Evolutionary conservation across 2,113 vertebrate genomes (phyloP).

Genomic region (Sigmodon hispidus): DNA sequence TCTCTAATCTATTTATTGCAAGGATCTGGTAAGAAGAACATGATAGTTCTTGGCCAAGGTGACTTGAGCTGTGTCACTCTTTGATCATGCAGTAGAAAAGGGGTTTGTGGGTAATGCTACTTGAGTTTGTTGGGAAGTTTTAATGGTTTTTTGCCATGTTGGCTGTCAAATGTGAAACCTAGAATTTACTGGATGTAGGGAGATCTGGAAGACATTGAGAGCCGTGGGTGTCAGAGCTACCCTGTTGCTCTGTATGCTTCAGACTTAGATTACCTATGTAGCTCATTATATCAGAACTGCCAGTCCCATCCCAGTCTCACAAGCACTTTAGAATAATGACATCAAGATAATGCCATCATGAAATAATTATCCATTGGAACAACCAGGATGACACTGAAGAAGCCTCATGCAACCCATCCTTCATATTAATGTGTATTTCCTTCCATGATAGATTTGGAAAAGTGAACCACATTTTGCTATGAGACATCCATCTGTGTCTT

Average conservation of each 20-base stretch:
- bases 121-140: not conserved
- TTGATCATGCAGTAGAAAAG: not conserved
- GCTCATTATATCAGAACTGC: not conserved
- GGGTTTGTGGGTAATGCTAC: not conserved
- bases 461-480: not conserved
- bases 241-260: not conserved
- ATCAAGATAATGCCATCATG: not conserved
- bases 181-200: not conserved
- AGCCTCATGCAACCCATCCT: not conserved
- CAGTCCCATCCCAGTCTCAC: not conserved
- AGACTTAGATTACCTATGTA: not conserved
- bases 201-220: not conserved
- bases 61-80: not conserved
- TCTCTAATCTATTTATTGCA: not conserved
- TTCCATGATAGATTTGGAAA: not conserved
- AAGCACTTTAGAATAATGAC: not conserved
- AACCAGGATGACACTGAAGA: not conserved
- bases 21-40: not conserved
- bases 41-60: not conserved
- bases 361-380: not conserved
- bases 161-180: not conserved
- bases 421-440: not conserved
- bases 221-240: not conserved
- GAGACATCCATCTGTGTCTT: not conserved
- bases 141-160: not conserved